phyloP scores from a whole-genome alignment of 1,140 invertebrate species.

The Drosophila seguyi region DNA sequence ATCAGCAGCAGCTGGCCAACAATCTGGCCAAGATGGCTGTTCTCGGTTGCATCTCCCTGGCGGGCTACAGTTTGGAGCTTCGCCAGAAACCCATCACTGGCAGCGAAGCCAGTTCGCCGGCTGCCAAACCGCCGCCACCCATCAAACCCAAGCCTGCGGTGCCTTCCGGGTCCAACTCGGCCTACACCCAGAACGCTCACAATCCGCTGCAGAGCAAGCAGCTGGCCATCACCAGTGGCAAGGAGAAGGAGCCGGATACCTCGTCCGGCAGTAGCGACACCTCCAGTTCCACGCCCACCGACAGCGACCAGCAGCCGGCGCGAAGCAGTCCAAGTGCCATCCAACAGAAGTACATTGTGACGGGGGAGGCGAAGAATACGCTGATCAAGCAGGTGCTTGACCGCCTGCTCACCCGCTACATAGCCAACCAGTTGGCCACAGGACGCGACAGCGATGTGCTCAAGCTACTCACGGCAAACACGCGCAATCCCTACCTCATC shows the following conservation, averaged over 20 bases:
- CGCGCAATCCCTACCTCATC: constrained; percentile 97
- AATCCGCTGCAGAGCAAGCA: constrained; percentile 83
- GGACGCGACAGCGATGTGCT: constrained; percentile 86
- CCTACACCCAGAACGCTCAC: constrained; percentile 82
- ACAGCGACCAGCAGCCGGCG: constrained; percentile 53
- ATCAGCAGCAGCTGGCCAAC: constrained; percentile 96
- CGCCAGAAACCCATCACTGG: constrained; percentile 62
- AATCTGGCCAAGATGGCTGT: constrained; percentile 95
- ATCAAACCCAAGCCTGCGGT: constrained; percentile 63
- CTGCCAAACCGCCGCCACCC: constrained; percentile 50
- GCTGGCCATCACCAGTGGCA: constrained; percentile 68
- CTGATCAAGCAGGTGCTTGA: constrained; percentile 87
- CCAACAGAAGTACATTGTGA: constrained; percentile 76
- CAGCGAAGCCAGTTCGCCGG: constrained; percentile 63
- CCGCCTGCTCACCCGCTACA: constrained; percentile 95
- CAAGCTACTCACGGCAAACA: constrained; percentile 98
- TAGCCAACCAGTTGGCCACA: constrained; percentile 91
- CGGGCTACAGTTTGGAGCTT: constrained; percentile 88
- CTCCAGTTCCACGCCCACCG: constrained; percentile 64
- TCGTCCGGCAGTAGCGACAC: constrained; percentile 69
- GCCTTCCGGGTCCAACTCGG: constrained; percentile 38
- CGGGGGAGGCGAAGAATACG: constrained; percentile 71
- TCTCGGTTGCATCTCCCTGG: constrained; percentile 92
- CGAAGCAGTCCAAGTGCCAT: constrained; percentile 41
- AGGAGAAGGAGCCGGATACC: constrained; percentile 40